Evolutionary conservation across 1,140 invertebrate genomes (phyloP), one percentile per base, ranked within the genome.

Genomic region (Leptopilina boulardi): DNA sequence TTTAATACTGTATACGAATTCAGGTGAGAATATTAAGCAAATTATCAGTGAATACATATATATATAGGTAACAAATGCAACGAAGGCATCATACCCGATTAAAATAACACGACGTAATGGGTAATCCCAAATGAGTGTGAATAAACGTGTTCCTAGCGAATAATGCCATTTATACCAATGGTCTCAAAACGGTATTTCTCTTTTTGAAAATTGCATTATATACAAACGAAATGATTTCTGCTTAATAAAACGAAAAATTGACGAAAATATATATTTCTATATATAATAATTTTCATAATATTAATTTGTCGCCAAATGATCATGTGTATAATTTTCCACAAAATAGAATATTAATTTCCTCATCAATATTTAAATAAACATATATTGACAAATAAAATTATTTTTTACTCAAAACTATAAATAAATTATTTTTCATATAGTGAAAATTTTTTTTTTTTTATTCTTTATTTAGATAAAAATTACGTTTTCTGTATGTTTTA

Each of bases 81-180:
- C 56, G 23, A 66, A 66, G 59, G 59, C 59, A 66, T 66, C 21
- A 26, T 13, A 66, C 34, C 3, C 59, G 59, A 66, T 66, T 66
- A 66, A 56, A 75, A 82, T 83, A 84, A 82, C 75, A 77, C 74
- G 72, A 77, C 76, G 77, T 70, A 80, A 76, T 78, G 77, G 75
- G 74, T 66, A 77, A 77, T 74, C 74, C 70, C 51, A 83, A 84
- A 80, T 73, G 76, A 80, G 23, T 19, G 4, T 71, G 80, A 77
- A 83, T 84, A 80, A 80, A 73, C 80, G 78, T 78, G 82, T 84
- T 73, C 71, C 38, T 51, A 47, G 75, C 34, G 70, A 77, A 80
- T 78, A 83, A 82, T 77, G 75, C 78, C 44, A 80, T 82, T 84
- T 83, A n/a, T n/a, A 81, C 82, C 42, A 38, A 21, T 54, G 15